Base-by-base conservation (phyloP, 2,113 vertebrate genomes). In the Callocephalon fimbriatum region DNA sequence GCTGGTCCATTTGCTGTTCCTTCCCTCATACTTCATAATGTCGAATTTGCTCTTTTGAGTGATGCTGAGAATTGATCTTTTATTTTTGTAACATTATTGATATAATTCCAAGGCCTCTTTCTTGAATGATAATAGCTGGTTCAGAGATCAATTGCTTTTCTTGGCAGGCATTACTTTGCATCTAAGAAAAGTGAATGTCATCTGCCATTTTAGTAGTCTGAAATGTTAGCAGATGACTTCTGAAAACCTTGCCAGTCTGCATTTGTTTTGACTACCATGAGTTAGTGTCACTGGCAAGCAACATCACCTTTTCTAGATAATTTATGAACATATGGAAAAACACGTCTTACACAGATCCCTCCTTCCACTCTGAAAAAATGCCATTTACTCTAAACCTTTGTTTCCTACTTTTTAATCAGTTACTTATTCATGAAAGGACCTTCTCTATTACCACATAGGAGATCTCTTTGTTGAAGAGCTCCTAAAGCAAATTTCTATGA, bases 241-340 rank as follows among this genome's bases (percentile, higher is more conserved):
- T 90, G 62, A 76, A 93, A 86, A 38, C 31, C 37, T 86, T 90
- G 31, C 32, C 53, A 86, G 27, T 86, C 1, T 0, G 21, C 44
- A 26, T 92, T 76, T 96, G 78, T 92, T 96, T 96, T 93, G 82
- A 86, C 90, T 96, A 23, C 42, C 67, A 45, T 58, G 19, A 86
- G 62, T 54, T 61, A 53, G 62, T 62, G 15, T 61, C 44, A 79
- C 10, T 93, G 90, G 66, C 88, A 94, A 88, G n/a, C 9, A 88
- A 48, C 19, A 70, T 51, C 40, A 48, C 29, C 50, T 48, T 63
- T 66, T 83, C 45, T 8, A 80, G 48, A 93, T 26, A 62, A 83
- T 53, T 73, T 9, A 5, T 70, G 53, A 94, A 51, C 27, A 32
- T 56, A 81, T 61, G 40, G 48, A 86, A 92, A 56, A 83, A 6